These are phyloP conservation scores for Polymixis flavicincta DNA, from an alignment of 2,888 invertebrate species.

Conservation along the genomic window DNA sequence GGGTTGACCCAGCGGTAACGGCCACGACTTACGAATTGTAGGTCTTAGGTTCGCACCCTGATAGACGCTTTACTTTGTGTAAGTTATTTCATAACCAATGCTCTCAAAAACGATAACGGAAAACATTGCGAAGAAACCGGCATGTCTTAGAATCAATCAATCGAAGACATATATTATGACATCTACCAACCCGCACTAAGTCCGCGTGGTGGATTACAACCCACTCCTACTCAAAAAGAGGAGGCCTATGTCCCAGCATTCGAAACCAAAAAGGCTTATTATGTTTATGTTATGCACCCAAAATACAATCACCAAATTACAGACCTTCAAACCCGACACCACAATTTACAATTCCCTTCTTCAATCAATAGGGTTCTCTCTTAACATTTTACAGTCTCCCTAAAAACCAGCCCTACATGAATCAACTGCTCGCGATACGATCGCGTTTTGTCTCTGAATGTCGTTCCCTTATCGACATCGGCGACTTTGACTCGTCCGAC, in stretches of 20 bases:
- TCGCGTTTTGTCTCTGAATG: conserved; percentile 87
- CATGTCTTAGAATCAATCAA: neutral
- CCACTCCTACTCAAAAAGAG: neutral
- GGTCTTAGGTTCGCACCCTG: no score
- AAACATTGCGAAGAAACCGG: no score
- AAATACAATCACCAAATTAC: neutral
- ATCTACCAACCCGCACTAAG: neutral
- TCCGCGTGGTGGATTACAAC: neutral
- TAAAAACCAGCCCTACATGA: conserved; percentile 67
- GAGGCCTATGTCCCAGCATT: neutral
- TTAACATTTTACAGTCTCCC: conserved; percentile 25
- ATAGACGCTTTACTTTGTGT: no score
- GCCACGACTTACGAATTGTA: no score
- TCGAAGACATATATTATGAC: neutral
- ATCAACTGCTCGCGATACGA: conserved; percentile 76
- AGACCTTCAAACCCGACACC: neutral
- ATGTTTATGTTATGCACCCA: neutral
- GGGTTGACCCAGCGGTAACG: no score
- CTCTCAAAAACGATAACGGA: no score
- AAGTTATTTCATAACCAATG: no score
- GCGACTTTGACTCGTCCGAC: conserved; percentile 82
- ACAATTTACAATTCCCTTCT: conserved; percentile 1
- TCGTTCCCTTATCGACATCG: conserved; percentile 84
- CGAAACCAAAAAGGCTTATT: neutral
- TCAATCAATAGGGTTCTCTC: conserved; percentile 38